Evolutionary conservation across 2,888 invertebrate genomes (phyloP).

Genomic region (Argyresthia goedartella): DNA sequence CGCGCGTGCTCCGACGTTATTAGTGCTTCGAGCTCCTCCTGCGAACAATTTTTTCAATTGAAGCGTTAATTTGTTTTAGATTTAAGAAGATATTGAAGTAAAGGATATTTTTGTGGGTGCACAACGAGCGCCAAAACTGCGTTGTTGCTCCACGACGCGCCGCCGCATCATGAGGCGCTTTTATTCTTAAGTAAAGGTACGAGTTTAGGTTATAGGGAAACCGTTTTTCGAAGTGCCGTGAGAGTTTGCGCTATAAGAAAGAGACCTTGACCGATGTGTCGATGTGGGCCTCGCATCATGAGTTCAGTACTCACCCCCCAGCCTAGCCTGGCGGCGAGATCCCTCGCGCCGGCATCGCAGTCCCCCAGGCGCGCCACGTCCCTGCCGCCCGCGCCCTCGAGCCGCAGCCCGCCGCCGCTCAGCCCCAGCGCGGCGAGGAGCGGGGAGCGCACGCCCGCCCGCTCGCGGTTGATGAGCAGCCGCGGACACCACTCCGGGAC

Average conservation of each 20-base stretch:
- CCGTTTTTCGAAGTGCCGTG: too few relatives aligned
- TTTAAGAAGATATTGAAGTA: too few relatives aligned
- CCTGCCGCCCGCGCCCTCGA: conserved; percentile 74
- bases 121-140: too few relatives aligned
- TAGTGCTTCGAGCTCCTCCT: conserved; percentile 74
- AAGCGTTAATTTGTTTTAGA: neutral
- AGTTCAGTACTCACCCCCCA: conserved; percentile 83
- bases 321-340: conserved; percentile 81
- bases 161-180: too few relatives aligned
- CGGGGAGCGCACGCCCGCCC: conserved; percentile 62
- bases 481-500: conserved; percentile 82
- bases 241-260: too few relatives aligned
- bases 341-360: conserved; percentile 84
- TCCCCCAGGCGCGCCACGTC: conserved; percentile 88
- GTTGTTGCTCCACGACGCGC: too few relatives aligned
- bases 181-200: too few relatives aligned
- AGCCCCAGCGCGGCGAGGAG: conserved; percentile 43
- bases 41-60: too few relatives aligned
- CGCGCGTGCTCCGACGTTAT: conserved; percentile 68
- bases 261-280: too few relatives aligned
- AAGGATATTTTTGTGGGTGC: too few relatives aligned
- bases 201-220: too few relatives aligned
- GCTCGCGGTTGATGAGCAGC: conserved; percentile 89
- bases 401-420: conserved; percentile 73
- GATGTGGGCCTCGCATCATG: too few relatives aligned